Conservation (phyloP, 1,140 invertebrate species). For the roundworm (Caenorhabditis elegans) region DNA sequence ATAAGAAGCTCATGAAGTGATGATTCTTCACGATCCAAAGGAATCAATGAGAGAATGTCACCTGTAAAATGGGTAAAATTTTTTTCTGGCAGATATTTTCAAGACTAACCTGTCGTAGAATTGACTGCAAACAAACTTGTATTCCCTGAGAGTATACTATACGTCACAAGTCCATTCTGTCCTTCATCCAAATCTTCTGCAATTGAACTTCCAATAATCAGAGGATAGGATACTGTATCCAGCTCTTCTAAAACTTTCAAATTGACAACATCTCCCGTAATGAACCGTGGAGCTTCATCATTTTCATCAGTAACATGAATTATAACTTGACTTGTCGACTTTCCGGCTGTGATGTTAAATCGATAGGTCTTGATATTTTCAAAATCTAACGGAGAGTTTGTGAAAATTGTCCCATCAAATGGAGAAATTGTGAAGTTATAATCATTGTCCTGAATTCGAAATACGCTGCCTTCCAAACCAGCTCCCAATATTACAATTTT, state of each 20-base stretch:
- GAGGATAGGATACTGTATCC: background rate
- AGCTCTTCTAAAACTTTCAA: background rate
- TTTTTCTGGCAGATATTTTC: too few relatives aligned
- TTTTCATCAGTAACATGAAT: slow-evolving; percentile 41
- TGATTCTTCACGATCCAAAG: slow-evolving; percentile 39
- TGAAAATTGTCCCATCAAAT: background rate
- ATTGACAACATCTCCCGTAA: slow-evolving; percentile 4
- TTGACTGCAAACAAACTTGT: slow-evolving; percentile 35
- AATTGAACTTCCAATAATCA: background rate
- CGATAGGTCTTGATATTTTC: too few relatives aligned
- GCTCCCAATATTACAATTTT: background rate
- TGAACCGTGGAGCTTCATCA: slow-evolving; percentile 40
- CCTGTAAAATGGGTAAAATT: background rate
- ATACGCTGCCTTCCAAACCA: background rate
- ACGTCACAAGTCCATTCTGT: slow-evolving; percentile 15
- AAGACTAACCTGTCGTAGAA: background rate
- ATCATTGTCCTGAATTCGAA: background rate
- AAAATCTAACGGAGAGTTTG: background rate
- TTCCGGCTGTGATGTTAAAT: background rate
- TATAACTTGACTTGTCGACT: background rate
- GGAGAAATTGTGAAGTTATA: slow-evolving; percentile 19
- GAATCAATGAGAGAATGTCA: slow-evolving; percentile 5
- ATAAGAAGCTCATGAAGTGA: background rate
- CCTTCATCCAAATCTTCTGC: slow-evolving; percentile 30
- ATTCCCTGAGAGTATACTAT: slow-evolving; percentile 34